These are phyloP conservation scores for Pseudotriccus pelzelni DNA, from an alignment of 2,797 vertebrate genomes.

Conservation along the genomic window DNA sequence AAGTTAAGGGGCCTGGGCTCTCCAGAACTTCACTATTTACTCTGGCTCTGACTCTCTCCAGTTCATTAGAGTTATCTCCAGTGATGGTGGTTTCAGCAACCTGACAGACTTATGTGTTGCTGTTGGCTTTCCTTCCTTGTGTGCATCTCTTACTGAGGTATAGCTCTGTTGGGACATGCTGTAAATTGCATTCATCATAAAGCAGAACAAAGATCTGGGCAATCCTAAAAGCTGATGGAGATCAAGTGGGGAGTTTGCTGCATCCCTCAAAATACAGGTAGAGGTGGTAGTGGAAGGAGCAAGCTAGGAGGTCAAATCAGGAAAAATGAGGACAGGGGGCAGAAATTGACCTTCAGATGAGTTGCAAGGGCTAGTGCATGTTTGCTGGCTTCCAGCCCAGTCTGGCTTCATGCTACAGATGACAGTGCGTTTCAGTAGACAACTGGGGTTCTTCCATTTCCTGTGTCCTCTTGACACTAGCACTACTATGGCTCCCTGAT, in stretches of 20 bases:
- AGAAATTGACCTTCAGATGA: background rate
- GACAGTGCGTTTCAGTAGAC: background rate
- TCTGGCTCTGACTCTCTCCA: background rate
- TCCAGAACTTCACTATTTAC: background rate
- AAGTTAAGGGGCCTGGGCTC: background rate
- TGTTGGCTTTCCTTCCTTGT: background rate
- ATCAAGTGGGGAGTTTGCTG: background rate
- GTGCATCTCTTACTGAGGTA: background rate
- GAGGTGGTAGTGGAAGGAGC: background rate
- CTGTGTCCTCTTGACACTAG: background rate
- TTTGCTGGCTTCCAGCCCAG: background rate
- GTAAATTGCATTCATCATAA: background rate
- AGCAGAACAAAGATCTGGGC: background rate
- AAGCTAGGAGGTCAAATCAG: background rate
- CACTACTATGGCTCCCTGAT: background rate
- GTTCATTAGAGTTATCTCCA: background rate
- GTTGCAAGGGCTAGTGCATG: background rate
- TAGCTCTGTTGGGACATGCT: background rate
- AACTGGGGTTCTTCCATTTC: background rate
- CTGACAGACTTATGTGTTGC: background rate
- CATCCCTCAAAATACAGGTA: background rate
- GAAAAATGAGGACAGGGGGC: background rate
- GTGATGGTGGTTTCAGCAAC: background rate
- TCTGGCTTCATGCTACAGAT: background rate
- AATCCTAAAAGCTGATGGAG: background rate